Percentiles rank a stretch among this genome's conserved stretches.
These are phyloP conservation scores for Leptinotarsa defecta DNA, from an alignment of 1,140 invertebrate species.

Conservation along the genomic window DNA sequence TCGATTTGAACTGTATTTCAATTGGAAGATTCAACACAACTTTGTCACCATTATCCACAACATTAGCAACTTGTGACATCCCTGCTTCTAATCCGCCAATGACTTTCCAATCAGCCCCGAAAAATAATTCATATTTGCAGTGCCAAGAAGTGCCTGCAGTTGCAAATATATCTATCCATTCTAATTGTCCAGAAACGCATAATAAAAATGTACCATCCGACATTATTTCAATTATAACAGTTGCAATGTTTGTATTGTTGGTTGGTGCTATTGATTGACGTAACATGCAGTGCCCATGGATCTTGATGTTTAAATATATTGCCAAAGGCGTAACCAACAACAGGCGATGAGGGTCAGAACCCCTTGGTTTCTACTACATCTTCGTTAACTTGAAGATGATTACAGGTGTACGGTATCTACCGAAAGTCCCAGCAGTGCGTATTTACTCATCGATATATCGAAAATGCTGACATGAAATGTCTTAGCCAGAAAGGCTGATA, in stretches of 20 bases:
- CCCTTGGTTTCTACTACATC: too few species aligned
- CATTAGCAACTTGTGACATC: conserved; percentile 50
- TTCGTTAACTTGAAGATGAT: too few species aligned
- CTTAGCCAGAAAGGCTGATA: too few species aligned
- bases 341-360: too few species aligned
- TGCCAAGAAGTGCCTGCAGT: conserved; percentile 46
- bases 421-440: too few species aligned
- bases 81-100: conserved; percentile 52
- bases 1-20: conserved; percentile 51
- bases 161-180: conserved; percentile 48
- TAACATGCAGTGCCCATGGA: neutral
- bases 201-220: conserved; percentile 52
- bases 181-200: conserved; percentile 51
- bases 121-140: conserved; percentile 54
- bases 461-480: too few species aligned
- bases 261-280: neutral
- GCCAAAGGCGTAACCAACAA: too few species aligned
- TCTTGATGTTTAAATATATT: too few species aligned
- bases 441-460: too few species aligned
- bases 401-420: too few species aligned
- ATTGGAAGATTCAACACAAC: conserved; percentile 53
- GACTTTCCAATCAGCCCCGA: conserved; percentile 52
- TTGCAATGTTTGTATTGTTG: conserved; percentile 12
- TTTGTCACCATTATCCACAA: conserved; percentile 50
- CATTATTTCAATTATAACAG: conserved; percentile 36